These are phyloP conservation scores for Botrylloides violaceus DNA, from an alignment of 23 tunicate species.

Conservation along the genomic window DNA sequence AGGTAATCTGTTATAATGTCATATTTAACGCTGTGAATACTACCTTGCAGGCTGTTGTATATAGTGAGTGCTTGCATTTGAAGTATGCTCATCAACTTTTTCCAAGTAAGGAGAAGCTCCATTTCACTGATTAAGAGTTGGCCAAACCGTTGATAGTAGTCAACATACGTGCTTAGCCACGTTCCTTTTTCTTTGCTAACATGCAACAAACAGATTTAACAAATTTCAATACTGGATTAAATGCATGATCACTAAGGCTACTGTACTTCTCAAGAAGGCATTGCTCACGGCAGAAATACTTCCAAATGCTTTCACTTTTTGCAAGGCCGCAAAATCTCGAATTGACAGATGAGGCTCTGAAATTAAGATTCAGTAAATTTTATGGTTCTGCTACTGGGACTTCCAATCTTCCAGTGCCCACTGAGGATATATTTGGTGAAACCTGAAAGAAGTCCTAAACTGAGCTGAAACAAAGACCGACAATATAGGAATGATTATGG, in stretches of 20 bases:
- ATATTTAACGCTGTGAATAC: not conserved
- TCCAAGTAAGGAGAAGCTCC: conserved; percentile 1
- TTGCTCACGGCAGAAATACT: not conserved
- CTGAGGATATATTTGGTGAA: too few relatives aligned
- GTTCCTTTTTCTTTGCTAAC: not conserved
- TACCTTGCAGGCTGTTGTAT: conserved; percentile 1
- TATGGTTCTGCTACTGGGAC: too few relatives aligned
- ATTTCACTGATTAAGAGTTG: not conserved
- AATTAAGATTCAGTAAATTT: too few relatives aligned
- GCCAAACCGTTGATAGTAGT: not conserved
- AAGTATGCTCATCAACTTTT: not conserved
- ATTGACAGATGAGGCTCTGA: not conserved
- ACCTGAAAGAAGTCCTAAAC: too few relatives aligned
- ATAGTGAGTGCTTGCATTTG: not conserved
- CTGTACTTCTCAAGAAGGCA: not conserved
- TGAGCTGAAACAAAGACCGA: too few relatives aligned
- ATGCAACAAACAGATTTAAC: not conserved
- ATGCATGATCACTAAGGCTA: not conserved
- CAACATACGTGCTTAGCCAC: not conserved
- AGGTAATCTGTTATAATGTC: not conserved
- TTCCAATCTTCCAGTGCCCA: too few relatives aligned
- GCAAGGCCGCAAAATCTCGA: not conserved
- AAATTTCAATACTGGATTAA: too few relatives aligned
- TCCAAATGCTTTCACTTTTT: not conserved
- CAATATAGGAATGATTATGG: too few relatives aligned